These are phyloP conservation scores for Diogma glabrata DNA, from an alignment of 2,888 invertebrate species.

Conservation along the genomic window DNA sequence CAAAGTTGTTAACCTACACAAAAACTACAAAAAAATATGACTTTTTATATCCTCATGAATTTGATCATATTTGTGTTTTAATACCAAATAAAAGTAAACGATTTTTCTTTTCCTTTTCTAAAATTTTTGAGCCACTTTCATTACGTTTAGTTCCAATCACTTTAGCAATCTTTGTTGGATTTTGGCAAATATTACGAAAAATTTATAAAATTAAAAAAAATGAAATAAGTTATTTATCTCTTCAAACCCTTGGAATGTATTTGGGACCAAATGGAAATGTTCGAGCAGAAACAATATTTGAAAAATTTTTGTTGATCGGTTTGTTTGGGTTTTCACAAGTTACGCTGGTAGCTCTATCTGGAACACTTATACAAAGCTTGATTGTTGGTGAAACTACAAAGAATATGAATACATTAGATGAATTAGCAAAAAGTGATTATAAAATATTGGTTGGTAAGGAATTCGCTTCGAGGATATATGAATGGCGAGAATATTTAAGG, in stretches of 20 bases:
- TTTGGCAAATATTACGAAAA: slow-evolving; percentile 1
- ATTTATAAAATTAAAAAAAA: background rate
- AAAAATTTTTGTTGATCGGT: background rate
- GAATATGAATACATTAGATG: background rate
- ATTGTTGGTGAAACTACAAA: background rate
- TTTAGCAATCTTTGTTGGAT: background rate
- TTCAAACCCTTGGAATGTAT: slow-evolving; percentile 5
- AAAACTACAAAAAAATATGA: background rate
- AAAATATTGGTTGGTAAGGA: background rate
- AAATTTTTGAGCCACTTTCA: slow-evolving; percentile 5
- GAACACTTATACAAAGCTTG: background rate
- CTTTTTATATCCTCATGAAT: slow-evolving; percentile 5
- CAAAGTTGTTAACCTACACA: background rate
- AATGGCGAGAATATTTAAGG: slow-evolving; percentile 3
- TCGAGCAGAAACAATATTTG: background rate
- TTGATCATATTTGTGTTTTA: slow-evolving; percentile 9
- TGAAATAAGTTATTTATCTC: background rate
- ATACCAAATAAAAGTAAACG: background rate
- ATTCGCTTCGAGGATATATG: background rate
- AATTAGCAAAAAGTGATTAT: background rate
- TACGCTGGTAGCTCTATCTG: background rate
- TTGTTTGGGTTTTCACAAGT: slow-evolving; percentile 1
- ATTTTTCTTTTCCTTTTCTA: slow-evolving; percentile 2
- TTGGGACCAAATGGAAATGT: background rate
- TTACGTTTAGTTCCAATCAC: background rate